Percentiles rank a stretch among this genome's conserved stretches.
These are phyloP conservation scores for Caenorhabditis japonica DNA, from an alignment of 2,888 invertebrate genomes.

Conservation along the genomic window DNA sequence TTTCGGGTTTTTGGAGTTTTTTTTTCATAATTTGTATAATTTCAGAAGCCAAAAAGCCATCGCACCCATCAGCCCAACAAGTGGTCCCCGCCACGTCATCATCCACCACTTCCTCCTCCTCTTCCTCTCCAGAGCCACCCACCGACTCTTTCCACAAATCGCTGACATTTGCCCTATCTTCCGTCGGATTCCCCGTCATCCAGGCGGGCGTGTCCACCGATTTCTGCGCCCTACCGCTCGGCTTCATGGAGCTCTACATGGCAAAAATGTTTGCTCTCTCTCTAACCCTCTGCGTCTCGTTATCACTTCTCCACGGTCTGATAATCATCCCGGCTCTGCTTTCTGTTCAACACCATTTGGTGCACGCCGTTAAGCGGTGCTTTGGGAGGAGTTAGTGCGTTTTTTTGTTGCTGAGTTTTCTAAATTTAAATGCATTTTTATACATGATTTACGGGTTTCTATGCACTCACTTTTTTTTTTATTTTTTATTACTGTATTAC, in stretches of 20 bases:
- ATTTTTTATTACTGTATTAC: slow-evolving; percentile 23
- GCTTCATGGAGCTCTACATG: slow-evolving; percentile 65
- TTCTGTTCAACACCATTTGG: slow-evolving; percentile 41
- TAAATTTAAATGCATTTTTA: too few relatives aligned
- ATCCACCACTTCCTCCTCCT: slow-evolving; percentile 15
- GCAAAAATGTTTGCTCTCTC: slow-evolving; percentile 57
- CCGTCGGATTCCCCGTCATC: slow-evolving; percentile 68
- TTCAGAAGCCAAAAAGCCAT: slow-evolving; percentile 44
- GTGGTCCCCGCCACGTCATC: slow-evolving; percentile 6
- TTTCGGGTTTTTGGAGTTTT: too few relatives aligned
- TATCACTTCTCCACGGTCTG: slow-evolving; percentile 64
- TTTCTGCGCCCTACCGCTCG: slow-evolving; percentile 63
- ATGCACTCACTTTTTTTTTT: too few relatives aligned
- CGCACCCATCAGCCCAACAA: slow-evolving; percentile 22
- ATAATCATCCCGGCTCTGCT: slow-evolving; percentile 61
- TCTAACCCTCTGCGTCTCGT: slow-evolving; percentile 59
- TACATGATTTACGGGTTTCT: slow-evolving; percentile 36
- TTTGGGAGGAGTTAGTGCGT: slow-evolving; percentile 7
- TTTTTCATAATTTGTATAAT: too few relatives aligned
- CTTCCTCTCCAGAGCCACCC: slow-evolving; percentile 32
- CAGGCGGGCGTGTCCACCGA: slow-evolving; percentile 67
- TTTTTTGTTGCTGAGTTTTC: not conserved
- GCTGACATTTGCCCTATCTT: slow-evolving; percentile 43
- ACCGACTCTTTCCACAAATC: slow-evolving; percentile 32
- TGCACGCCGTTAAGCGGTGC: slow-evolving; percentile 21